phyloP scores from a whole-genome alignment of 2,113 vertebrate species.

The Sinocyclocheilus rhinocerous region DNA sequence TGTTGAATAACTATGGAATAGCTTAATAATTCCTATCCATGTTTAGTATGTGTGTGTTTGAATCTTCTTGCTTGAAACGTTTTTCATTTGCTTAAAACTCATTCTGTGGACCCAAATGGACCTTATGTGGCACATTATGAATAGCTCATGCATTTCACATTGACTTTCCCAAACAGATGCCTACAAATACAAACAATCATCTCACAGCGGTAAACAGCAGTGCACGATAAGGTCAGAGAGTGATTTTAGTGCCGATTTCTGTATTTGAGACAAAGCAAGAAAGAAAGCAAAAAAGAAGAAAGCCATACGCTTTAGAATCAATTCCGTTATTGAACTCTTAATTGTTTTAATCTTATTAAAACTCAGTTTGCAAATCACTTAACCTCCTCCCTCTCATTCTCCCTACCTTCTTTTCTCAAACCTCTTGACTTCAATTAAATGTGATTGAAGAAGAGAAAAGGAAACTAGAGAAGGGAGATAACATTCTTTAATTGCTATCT shows the following conservation, averaged over 20 bases:
- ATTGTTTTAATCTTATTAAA: slow-evolving; percentile 58
- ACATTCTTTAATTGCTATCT: slow-evolving; percentile 57
- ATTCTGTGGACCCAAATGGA: slow-evolving; percentile 24
- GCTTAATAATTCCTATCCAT: no score
- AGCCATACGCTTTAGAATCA: neutral
- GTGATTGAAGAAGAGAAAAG: slow-evolving; percentile 52
- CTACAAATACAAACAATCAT: slow-evolving; percentile 1
- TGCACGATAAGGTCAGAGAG: neutral
- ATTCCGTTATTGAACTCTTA: slow-evolving; percentile 24
- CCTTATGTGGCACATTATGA: slow-evolving; percentile 5
- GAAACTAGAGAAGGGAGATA: slow-evolving; percentile 45
- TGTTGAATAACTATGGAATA: no score
- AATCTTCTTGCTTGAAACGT: no score
- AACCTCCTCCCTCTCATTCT: slow-evolving; percentile 34
- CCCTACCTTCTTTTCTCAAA: slow-evolving; percentile 39
- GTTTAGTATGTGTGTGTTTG: no score
- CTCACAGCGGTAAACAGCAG: neutral
- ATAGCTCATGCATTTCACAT: slow-evolving; percentile 8
- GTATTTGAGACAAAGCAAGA: neutral
- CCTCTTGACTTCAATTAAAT: slow-evolving; percentile 55
- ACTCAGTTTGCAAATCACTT: slow-evolving; percentile 50
- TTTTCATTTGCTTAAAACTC: slow-evolving; percentile 14
- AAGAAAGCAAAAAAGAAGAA: slow-evolving; percentile 13
- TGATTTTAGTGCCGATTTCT: neutral
- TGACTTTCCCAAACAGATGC: neutral